A percentile compares a stretch with the other conserved stretches of the same genome.
Evolutionary conservation across 1,140 invertebrate species (phyloP).

Genomic region (Propsilocerus akamusi): DNA sequence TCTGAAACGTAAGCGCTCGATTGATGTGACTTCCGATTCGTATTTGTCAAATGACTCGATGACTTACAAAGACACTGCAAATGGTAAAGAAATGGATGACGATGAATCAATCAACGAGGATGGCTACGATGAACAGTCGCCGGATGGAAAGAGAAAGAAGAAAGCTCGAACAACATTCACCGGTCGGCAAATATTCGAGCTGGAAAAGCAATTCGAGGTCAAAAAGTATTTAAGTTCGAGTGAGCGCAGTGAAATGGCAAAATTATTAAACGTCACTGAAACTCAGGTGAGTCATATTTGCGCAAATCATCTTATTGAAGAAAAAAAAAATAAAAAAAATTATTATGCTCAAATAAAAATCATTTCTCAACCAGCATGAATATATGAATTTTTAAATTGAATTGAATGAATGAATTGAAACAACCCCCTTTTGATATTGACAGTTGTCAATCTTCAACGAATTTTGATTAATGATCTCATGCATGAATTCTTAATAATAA

Average conservation of each 20-base stretch:
- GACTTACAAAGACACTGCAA: neutral
- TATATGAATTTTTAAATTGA: too few species aligned
- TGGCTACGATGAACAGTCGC: constrained; percentile 35
- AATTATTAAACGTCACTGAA: constrained; percentile 82
- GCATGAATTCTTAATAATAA: too few species aligned
- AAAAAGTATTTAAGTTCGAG: constrained; percentile 95
- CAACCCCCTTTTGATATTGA: too few species aligned
- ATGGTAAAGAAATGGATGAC: constrained; percentile 1
- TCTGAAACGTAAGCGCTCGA: neutral
- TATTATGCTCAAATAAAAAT: too few species aligned
- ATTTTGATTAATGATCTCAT: too few species aligned
- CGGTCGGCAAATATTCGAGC: constrained; percentile 85
- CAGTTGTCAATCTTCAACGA: too few species aligned
- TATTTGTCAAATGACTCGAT: constrained; percentile 1
- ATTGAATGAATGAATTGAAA: too few species aligned
- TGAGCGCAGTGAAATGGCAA: constrained; percentile 84
- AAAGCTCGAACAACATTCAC: constrained; percentile 92
- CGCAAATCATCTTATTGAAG: neutral
- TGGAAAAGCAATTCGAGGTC: constrained; percentile 88
- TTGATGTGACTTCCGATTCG: neutral
- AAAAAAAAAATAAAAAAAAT: neutral
- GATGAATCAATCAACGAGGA: constrained; percentile 26
- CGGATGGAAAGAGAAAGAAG: constrained; percentile 62
- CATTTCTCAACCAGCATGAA: too few species aligned
- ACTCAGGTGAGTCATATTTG: constrained; percentile 74